A percentile compares a stretch with the other conserved stretches of the same genome.
These are phyloP conservation scores for Geococcyx californianus DNA, from an alignment of 2,113 vertebrate species.

Conservation along the genomic window DNA sequence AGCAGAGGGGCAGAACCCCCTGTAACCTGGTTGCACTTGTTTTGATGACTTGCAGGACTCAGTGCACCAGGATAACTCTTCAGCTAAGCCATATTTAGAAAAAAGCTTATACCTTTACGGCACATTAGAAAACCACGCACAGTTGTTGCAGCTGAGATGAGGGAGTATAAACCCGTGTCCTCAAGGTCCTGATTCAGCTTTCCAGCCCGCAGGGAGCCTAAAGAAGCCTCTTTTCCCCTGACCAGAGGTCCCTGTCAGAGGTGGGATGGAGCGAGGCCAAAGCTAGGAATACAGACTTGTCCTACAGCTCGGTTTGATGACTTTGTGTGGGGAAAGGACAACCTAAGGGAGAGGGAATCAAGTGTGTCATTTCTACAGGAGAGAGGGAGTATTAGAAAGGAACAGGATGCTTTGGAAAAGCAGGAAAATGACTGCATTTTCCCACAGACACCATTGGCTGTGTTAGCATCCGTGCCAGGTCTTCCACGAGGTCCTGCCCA, in stretches of 20 bases:
- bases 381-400: background rate
- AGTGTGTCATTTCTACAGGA: background rate
- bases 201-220: background rate
- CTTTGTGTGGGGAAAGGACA: too few relatives aligned
- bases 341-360: accelerated
- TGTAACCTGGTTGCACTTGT: too few relatives aligned
- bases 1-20: too few relatives aligned
- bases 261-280: background rate
- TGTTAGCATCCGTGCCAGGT: background rate
- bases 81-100: background rate
- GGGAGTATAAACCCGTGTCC: background rate
- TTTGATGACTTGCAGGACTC: background rate
- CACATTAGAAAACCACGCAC: accelerated
- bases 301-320: background rate
- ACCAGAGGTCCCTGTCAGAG: background rate
- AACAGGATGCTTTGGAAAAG: background rate
- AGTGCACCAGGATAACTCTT: background rate
- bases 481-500: background rate
- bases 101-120: background rate
- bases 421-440: background rate
- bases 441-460: background rate
- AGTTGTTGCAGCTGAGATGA: background rate
- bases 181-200: background rate
- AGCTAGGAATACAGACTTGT: background rate
- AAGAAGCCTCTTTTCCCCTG: background rate